These are phyloP conservation scores for Syngnathus scovelli DNA, from an alignment of 2,113 vertebrate genomes.

Conservation along the genomic window DNA sequence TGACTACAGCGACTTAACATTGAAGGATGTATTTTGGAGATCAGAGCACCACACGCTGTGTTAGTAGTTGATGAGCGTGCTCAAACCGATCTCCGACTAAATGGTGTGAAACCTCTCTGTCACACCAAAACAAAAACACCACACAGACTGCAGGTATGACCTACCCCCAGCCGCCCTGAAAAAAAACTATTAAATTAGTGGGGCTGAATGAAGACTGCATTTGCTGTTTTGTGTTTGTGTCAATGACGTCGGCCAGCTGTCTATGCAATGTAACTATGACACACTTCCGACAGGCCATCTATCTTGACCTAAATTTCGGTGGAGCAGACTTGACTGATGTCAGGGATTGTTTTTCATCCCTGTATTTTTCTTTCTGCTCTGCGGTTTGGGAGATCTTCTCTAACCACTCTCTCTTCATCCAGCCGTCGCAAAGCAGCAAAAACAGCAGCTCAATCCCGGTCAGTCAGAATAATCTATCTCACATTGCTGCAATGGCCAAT, in stretches of 20 bases:
- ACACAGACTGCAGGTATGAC: conserved; percentile 13
- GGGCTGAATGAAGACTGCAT: not conserved
- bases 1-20: conserved; percentile 69
- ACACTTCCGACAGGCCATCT: conserved; percentile 28
- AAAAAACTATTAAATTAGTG: not conserved
- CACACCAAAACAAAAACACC: conserved; percentile 26
- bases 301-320: conserved; percentile 51
- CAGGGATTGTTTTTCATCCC: conserved; percentile 59
- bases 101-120: conserved; percentile 61
- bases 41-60: conserved; percentile 62
- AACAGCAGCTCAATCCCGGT: conserved; percentile 45
- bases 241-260: conserved; percentile 15
- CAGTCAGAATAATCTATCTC: conserved; percentile 48
- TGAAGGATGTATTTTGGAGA: conserved; percentile 68
- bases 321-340: conserved; percentile 53
- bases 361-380: conserved; percentile 62
- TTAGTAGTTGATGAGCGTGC: conserved; percentile 56
- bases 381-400: conserved; percentile 56
- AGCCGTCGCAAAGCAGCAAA: conserved; percentile 50
- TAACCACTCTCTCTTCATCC: conserved; percentile 49
- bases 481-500: conserved; percentile 55
- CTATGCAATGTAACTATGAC: conserved; percentile 23
- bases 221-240: conserved; percentile 1
- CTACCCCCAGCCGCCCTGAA: not conserved
- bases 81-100: conserved; percentile 49